Evolutionary conservation across 2,888 invertebrate genomes (phyloP).

Genomic region (Phymatocera aterrima): DNA sequence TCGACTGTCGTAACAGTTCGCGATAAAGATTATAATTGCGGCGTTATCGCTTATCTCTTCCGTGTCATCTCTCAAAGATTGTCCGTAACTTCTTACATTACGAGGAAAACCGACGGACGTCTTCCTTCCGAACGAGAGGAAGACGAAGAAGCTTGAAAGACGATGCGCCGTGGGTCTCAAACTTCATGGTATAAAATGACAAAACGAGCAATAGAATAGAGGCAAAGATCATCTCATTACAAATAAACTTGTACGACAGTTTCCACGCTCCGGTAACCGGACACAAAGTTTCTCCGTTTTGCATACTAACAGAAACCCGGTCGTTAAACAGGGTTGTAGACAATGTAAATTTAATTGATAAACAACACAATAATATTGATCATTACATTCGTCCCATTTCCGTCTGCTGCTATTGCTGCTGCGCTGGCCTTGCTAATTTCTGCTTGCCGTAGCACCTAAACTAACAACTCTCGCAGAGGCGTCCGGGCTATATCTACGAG

Average conservation of each 20-base stretch:
- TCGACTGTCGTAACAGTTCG: constrained; percentile 42
- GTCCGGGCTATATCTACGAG: constrained; percentile 6
- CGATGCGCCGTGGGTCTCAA: background rate
- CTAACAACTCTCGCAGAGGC: constrained; percentile 46
- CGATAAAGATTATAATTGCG: constrained; percentile 46
- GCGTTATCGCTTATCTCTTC: constrained; percentile 43
- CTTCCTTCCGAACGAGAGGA: background rate
- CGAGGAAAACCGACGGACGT: background rate
- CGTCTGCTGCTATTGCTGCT: background rate
- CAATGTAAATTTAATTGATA: constrained; percentile 39
- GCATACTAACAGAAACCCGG: background rate
- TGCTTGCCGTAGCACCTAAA: constrained; percentile 43
- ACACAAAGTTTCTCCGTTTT: background rate
- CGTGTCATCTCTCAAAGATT: constrained; percentile 27
- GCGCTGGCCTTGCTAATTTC: constrained; percentile 24
- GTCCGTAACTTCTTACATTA: constrained; percentile 26
- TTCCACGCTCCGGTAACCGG: background rate
- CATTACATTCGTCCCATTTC: constrained; percentile 29
- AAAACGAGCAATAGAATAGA: background rate
- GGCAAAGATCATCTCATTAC: background rate
- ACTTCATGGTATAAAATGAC: background rate
- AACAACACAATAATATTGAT: constrained; percentile 23
- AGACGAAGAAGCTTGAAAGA: background rate
- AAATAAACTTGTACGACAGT: constrained; percentile 1
- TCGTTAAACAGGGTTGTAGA: background rate